phyloP scores from a whole-genome alignment of 2,113 vertebrate species.

The Lophotis ruficrista region DNA sequence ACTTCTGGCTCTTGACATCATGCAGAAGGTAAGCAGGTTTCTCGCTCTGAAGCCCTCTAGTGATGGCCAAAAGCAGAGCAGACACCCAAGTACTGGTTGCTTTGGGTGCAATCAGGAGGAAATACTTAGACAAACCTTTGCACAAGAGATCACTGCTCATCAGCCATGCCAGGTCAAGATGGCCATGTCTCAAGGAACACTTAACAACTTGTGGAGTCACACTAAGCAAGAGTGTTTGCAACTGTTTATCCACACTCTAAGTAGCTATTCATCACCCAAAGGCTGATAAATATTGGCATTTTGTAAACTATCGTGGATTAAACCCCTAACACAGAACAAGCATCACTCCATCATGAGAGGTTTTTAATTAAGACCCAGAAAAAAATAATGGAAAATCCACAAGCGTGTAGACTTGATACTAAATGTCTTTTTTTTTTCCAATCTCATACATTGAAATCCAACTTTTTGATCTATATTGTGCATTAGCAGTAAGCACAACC shows the following conservation, averaged over 20 bases:
- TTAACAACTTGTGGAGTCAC: fast-evolving
- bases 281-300: not conserved
- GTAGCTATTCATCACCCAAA: not conserved
- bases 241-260: not conserved
- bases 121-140: not conserved
- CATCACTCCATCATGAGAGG: not conserved
- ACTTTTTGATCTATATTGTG: not conserved
- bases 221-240: not conserved
- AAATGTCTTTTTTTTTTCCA: fast-evolving
- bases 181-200: not conserved
- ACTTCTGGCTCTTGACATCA: not conserved
- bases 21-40: not conserved
- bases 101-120: not conserved
- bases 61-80: not conserved
- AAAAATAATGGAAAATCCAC: not conserved
- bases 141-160: not conserved
- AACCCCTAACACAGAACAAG: not conserved
- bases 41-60: constrained; percentile 19
- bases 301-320: not conserved
- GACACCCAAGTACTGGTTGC: fast-evolving
- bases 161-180: not conserved
- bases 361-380: not conserved
- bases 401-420: not conserved
- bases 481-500: not conserved
- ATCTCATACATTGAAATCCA: not conserved